A percentile compares a stretch with the other conserved stretches of the same genome.
phyloP scores from a whole-genome alignment of 2,888 invertebrate genomes.

The Lasioglossum malachurum region DNA sequence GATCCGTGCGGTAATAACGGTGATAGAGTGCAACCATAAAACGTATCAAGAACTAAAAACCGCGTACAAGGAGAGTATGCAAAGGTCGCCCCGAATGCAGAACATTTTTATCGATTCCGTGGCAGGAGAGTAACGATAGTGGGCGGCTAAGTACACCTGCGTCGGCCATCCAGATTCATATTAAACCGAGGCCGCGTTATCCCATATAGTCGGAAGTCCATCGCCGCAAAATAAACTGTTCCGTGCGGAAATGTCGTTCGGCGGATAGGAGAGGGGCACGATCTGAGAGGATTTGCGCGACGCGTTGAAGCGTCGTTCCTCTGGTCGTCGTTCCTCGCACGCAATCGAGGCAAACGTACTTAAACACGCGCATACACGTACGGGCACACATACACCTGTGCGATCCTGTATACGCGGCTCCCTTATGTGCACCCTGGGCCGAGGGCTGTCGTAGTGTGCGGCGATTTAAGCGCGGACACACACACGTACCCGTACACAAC shows the following conservation, averaged over 20 bases:
- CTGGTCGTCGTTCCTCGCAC: conserved; percentile 69
- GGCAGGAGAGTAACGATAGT: not conserved
- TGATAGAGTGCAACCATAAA: not conserved
- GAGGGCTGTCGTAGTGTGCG: not conserved
- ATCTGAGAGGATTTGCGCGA: conserved; percentile 78
- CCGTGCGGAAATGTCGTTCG: conserved; percentile 60
- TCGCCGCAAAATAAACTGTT: conserved; percentile 67
- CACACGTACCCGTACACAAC: not conserved
- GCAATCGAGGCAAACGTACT: conserved; percentile 76
- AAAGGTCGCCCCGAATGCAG: conserved; percentile 8
- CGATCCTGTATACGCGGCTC: not conserved
- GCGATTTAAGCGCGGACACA: conserved; percentile 58
- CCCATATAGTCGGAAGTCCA: conserved; percentile 43
- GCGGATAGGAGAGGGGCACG: conserved; percentile 65
- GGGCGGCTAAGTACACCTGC: conserved; percentile 4
- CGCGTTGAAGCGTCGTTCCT: conserved; percentile 77
- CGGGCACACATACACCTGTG: conserved; percentile 10
- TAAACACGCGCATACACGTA: conserved; percentile 49
- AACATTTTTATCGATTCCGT: not conserved
- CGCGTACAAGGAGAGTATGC: not conserved
- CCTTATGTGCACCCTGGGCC: conserved; percentile 17
- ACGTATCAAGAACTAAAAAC: not conserved
- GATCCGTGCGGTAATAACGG: not conserved
- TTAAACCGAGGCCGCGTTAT: conserved; percentile 51
- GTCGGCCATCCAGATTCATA: conserved; percentile 21